phyloP scores from a whole-genome alignment of 53 echinoderm and acorn worm genomes.

The Stichopus horrens region DNA sequence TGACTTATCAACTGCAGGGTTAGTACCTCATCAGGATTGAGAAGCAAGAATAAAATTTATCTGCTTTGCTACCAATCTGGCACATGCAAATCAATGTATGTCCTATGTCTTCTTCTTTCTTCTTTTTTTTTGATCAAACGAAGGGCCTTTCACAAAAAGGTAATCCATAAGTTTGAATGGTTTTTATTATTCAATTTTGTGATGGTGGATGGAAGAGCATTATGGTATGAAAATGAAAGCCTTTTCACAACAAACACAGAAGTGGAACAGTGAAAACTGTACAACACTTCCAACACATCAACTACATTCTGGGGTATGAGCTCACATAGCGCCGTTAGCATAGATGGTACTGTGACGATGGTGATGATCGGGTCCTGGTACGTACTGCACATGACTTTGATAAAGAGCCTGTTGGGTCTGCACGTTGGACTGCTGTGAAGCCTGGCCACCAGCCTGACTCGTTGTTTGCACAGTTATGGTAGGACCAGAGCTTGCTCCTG shows the following conservation, averaged over 20 bases:
- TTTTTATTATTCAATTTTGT: neutral
- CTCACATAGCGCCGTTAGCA: constrained; percentile 99
- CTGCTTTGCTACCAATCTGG: too few species aligned
- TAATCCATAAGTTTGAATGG: too few species aligned
- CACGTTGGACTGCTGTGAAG: constrained; percentile 51
- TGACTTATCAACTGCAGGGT: too few species aligned
- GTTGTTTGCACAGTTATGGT: constrained; percentile 91
- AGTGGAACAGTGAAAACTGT: constrained; percentile 39
- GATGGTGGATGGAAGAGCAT: constrained; percentile 42
- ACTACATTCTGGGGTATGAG: constrained; percentile 66
- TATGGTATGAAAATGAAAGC: constrained; percentile 29
- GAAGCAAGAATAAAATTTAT: too few species aligned
- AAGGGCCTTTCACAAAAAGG: too few species aligned
- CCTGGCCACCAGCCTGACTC: constrained; percentile 51
- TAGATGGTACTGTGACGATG: constrained; percentile 93
- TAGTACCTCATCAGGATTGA: too few species aligned
- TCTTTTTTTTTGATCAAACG: too few species aligned
- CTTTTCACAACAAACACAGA: constrained; percentile 33
- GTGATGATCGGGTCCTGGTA: constrained; percentile 87
- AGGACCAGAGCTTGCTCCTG: constrained; percentile 65
- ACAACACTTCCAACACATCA: constrained; percentile 25
- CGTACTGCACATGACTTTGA: constrained; percentile 98
- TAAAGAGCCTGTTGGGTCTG: constrained; percentile 69
- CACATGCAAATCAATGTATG: too few species aligned
- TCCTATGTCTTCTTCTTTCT: too few species aligned